Conservation (phyloP, 2,113 vertebrate species). For the Puma concolor region DNA sequence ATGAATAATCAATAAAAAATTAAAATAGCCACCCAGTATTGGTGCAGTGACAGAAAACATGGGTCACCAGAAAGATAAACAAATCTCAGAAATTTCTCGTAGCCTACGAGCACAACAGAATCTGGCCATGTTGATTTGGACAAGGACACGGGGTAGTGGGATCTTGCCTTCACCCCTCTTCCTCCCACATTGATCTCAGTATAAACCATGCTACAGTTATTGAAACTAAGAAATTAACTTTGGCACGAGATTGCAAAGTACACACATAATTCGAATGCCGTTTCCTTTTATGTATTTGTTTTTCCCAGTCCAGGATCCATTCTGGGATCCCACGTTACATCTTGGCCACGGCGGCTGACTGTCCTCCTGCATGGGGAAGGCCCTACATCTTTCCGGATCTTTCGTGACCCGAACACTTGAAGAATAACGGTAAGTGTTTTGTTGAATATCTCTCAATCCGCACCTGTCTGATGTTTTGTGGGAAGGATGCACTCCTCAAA, state of each 20-base stretch:
- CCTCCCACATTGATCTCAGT: accelerated
- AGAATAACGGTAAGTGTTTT: neutral
- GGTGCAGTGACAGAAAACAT: neutral
- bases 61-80: too few relatives aligned
- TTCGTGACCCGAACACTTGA: accelerated
- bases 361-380: neutral
- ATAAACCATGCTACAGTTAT: too few relatives aligned
- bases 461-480: neutral
- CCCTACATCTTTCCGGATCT: neutral
- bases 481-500: neutral
- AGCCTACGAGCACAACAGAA: accelerated
- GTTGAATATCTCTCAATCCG: neutral
- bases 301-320: neutral
- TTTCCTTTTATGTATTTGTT: neutral
- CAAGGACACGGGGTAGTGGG: accelerated
- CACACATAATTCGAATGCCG: neutral
- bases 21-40: accelerated
- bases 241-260: accelerated
- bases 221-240: neutral
- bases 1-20: too few relatives aligned
- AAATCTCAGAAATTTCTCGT: neutral
- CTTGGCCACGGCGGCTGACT: accelerated
- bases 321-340: accelerated
- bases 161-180: accelerated
- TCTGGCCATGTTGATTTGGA: too few relatives aligned